Base-by-base conservation (phyloP, 2,888 invertebrate species). In the Koerneria pararmatus region DNA sequence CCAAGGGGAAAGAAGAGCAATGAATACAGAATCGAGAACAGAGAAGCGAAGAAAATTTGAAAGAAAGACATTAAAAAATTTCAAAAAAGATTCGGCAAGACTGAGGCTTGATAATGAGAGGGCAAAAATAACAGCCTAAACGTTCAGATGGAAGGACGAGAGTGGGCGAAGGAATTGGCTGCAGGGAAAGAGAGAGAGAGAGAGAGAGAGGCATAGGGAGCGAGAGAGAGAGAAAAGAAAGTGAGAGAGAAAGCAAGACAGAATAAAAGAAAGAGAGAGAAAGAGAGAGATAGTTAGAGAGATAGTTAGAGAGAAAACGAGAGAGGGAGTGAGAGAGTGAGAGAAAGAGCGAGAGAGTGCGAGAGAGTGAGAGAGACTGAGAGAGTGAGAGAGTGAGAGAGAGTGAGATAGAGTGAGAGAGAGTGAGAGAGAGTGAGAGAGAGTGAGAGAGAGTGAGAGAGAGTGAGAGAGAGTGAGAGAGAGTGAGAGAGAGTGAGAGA, bases 311-410 rank as follows among this genome's bases (percentile, higher is more conserved):
- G 29, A 22, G 35, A 41, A 8, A 15, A 41, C 11, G 15, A 15
- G 15, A 15, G 41, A 41, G 41, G 41, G n/a, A n/a, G n/a, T 32
- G 57, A 41, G 58, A 41, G 58, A 58, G 41, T 56, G 56, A 22
- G 32, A 0, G 29, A 34, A 31, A 34, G 32, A 8, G 19, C 11
- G 58, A 35, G 56, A 29, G 58, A 27, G 58, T 19, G 34, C 11
- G 32, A 29, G 22, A n/a, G 11, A 22, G 3, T 24, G 31, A 34
- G 32, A 35, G 22, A 57, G 60, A 22, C 29, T 31, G 48, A 31
- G 46, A 49, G 24, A 32, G 60, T 48, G 60, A 35, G 11, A 1
- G 60, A 31, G 24, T 32, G 22, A 22, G 27, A 49, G 48, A 19
- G 27, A 27, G 37, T 46, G n/a, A n/a, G 15, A 32, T 8, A 24